Base-by-base conservation (phyloP, 2,888 invertebrate species). In the Anoplius nigerrimus region DNA sequence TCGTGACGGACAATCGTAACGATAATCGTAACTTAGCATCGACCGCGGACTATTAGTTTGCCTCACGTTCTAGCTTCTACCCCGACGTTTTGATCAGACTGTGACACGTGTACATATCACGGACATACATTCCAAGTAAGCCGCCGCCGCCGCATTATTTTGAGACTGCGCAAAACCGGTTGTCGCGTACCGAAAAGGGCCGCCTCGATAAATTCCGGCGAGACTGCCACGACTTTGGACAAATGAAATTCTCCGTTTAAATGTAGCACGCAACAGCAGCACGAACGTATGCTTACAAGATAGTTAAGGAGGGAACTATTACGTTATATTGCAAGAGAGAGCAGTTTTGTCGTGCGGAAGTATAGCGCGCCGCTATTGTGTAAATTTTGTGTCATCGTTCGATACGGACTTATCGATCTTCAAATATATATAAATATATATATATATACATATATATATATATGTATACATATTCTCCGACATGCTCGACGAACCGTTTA, bases 171-270 rank as follows among this genome's bases (percentile, higher is more conserved):
- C 52, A 51, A 58, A 63, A 58, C 54, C 54, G 48, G 43, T 71
- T 56, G 52, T 48, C 48, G 48, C 11, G 11, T 15, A 48, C 48
- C 1, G 48, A 18, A 48, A 48, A 48, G 48, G 48, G 13, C 8
- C 16, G 18, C 48, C 21, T 61, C 48, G 48, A 48, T 48, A 18
- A 18, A 18, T 48, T 48, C 16, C 48, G 48, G 52, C 48, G 54
- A 45, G 45, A 51, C 46, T 53, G 70, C 66, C 70, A 70, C 70
- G 70, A 66, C 70, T 60, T 66, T 66, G 66, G 48, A 62, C 54
- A 62, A 48, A 62, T 57, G 58, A 55, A 53, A 61, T 61, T 52
- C 51, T 43, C 52, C 15, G 18, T 34, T 34, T 34, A 34, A 34
- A 27, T 55, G 16, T 27, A 27, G 18, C 18, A 34, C 15, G 24